Evolutionary conservation across 2,888 invertebrate species (phyloP).

Genomic region (Eulithis testata): DNA sequence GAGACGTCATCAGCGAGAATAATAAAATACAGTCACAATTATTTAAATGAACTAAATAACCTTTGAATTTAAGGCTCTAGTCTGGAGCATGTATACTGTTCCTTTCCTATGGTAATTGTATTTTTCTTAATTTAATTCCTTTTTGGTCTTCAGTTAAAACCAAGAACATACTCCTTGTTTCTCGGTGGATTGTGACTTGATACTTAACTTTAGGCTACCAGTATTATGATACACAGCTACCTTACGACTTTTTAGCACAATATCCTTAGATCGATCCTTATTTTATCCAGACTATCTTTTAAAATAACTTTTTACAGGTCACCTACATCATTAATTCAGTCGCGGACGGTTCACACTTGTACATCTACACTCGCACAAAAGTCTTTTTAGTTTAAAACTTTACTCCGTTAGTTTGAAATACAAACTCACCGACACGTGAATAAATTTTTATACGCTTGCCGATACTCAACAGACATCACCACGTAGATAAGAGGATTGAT

Average conservation of each 20-base stretch:
- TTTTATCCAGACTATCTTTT: not conserved
- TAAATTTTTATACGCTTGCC: slow-evolving; percentile 93
- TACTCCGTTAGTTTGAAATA: not conserved
- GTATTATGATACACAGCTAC: slow-evolving; percentile 19
- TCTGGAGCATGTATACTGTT: not conserved
- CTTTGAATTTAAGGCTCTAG: not conserved
- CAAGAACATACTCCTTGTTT: not conserved
- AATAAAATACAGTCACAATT: slow-evolving; percentile 18
- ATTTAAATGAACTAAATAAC: slow-evolving; percentile 5
- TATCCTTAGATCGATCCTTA: not conserved
- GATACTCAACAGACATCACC: slow-evolving; percentile 96
- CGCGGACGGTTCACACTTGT: slow-evolving; percentile 53
- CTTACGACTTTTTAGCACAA: slow-evolving; percentile 9
- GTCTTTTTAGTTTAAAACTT: slow-evolving; percentile 15
- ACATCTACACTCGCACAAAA: slow-evolving; percentile 26
- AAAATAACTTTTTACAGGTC: slow-evolving; percentile 10
- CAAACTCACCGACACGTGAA: slow-evolving; percentile 78
- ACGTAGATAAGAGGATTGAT: slow-evolving; percentile 97
- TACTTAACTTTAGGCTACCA: not conserved
- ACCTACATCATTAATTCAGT: slow-evolving; percentile 36
- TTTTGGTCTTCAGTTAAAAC: too few relatives aligned
- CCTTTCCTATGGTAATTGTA: too few relatives aligned
- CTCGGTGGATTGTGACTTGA: not conserved
- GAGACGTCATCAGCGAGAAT: slow-evolving; percentile 25
- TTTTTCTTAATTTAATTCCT: too few relatives aligned